Evolutionary conservation across 1,140 invertebrate genomes (phyloP).

Genomic region (Euborellia annulipes): DNA sequence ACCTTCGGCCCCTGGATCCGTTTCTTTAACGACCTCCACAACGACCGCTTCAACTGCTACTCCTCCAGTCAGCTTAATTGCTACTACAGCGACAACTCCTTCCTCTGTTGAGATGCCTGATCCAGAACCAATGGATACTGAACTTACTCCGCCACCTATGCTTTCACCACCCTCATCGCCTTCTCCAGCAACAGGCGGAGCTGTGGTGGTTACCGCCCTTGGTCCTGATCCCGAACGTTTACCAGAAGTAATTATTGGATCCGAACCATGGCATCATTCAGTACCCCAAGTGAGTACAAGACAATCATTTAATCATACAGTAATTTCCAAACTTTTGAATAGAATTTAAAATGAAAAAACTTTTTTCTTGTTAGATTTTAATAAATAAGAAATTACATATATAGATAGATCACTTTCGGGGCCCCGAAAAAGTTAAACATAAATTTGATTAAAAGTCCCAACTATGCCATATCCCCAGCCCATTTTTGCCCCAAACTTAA

Average conservation of each 20-base stretch:
- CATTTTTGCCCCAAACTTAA: too few relatives aligned
- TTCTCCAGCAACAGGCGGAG: neutral
- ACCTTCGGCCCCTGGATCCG: neutral
- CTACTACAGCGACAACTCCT: conserved; percentile 15
- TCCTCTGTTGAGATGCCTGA: conserved; percentile 1
- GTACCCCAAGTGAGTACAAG: conserved; percentile 29
- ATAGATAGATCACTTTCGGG: too few relatives aligned
- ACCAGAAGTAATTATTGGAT: conserved; percentile 32
- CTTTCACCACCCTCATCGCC: neutral
- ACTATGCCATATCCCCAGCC: too few relatives aligned
- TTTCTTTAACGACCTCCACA: neutral
- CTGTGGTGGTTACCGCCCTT: neutral
- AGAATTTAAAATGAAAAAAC: too few relatives aligned
- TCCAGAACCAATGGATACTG: neutral
- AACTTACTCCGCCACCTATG: conserved; percentile 2
- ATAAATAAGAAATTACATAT: too few relatives aligned
- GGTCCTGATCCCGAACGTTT: conserved; percentile 23
- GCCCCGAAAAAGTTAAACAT: too few relatives aligned
- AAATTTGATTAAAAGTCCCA: too few relatives aligned
- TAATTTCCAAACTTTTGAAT: too few relatives aligned
- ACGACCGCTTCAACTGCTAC: neutral
- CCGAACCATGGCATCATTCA: conserved; percentile 37
- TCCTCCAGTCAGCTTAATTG: neutral
- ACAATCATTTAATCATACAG: too few relatives aligned
- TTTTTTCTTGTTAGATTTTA: too few relatives aligned